These are phyloP conservation scores for Varanus komodoensis DNA, from an alignment of 2,113 vertebrate genomes.

Conservation along the genomic window DNA sequence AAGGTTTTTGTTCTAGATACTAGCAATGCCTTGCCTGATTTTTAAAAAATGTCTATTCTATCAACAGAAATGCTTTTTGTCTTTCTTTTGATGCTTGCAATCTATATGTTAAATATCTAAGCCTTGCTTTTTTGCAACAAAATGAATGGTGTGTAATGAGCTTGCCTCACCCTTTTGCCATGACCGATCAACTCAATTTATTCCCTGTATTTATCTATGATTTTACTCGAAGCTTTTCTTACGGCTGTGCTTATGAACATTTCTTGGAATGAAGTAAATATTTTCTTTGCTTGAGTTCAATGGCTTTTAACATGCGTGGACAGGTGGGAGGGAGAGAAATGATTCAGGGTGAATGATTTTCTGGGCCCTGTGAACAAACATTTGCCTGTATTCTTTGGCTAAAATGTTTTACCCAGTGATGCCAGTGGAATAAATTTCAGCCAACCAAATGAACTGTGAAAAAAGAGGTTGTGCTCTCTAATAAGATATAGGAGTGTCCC, in stretches of 20 bases:
- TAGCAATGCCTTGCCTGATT: background rate
- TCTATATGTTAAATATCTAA: constrained; percentile 39
- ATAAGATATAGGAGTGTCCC: background rate
- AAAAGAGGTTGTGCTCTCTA: background rate
- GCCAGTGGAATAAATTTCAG: constrained; percentile 6
- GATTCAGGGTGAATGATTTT: background rate
- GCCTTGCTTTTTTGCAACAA: background rate
- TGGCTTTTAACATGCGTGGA: constrained; percentile 2
- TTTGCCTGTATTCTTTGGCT: background rate
- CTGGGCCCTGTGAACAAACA: background rate
- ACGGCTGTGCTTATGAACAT: background rate
- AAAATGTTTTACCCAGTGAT: background rate
- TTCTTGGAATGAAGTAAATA: background rate
- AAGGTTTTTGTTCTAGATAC: background rate
- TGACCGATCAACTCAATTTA: constrained; percentile 1
- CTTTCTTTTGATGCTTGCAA: constrained; percentile 5
- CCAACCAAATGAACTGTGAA: background rate
- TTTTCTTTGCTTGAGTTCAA: constrained; percentile 16
- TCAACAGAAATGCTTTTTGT: background rate
- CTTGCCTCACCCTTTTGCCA: background rate
- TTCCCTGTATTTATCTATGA: background rate
- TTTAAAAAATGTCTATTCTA: background rate
- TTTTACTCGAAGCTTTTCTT: constrained; percentile 1
- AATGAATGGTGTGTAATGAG: background rate
- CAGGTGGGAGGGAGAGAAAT: background rate